Percentiles rank a stretch among this genome's conserved stretches.
Conservation (phyloP, 2,797 vertebrate species). For the Okamejei kenojei region DNA sequence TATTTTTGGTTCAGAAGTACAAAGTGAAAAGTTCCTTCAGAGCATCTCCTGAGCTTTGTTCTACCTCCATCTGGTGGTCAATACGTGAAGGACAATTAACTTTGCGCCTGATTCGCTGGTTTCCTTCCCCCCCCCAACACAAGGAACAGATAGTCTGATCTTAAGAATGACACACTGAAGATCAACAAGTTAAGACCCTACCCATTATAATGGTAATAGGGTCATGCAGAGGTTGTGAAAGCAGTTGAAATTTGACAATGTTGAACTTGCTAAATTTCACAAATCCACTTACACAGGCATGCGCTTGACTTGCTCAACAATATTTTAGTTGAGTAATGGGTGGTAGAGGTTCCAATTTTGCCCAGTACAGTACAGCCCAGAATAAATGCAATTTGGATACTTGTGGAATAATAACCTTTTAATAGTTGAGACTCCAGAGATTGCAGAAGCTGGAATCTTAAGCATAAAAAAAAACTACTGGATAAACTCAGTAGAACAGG, state of each 20-base stretch:
- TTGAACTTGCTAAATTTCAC: too few relatives aligned
- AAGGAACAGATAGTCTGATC: not conserved
- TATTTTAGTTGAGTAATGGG: too few relatives aligned
- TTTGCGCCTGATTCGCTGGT: not conserved
- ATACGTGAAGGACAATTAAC: too few relatives aligned
- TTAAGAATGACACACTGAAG: not conserved
- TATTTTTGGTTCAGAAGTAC: not conserved
- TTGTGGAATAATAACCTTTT: not conserved
- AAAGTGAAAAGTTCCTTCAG: not conserved
- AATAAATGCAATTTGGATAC: not conserved
- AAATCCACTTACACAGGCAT: too few relatives aligned
- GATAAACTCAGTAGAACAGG: too few relatives aligned
- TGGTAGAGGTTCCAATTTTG: too few relatives aligned
- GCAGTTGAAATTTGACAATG: too few relatives aligned
- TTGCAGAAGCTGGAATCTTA: too few relatives aligned
- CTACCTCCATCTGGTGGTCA: constrained; percentile 17
- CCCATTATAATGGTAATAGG: too few relatives aligned
- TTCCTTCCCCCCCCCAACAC: not conserved
- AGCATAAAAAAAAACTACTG: too few relatives aligned
- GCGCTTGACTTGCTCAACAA: too few relatives aligned
- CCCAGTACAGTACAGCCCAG: not conserved
- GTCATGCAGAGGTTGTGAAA: not conserved
- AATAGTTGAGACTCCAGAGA: too few relatives aligned
- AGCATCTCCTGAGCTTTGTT: constrained; percentile 7
- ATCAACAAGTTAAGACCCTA: not conserved